These are phyloP conservation scores for Anthrax anthrax DNA, from an alignment of 2,888 invertebrate species.

Conservation along the genomic window DNA sequence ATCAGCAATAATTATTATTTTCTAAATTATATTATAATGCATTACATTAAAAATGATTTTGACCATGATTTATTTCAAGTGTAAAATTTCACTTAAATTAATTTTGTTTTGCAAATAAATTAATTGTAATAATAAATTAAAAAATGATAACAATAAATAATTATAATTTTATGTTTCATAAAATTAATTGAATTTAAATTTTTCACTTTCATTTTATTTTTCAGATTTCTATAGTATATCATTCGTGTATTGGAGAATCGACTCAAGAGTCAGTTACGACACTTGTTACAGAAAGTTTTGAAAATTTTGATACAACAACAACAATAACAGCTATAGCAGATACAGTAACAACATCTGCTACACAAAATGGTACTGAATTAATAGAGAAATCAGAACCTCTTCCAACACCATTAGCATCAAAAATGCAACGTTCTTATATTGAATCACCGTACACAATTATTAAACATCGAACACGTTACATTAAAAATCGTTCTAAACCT, in stretches of 20 bases:
- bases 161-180: too few species aligned
- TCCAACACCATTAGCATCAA: constrained; percentile 19
- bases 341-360: background rate
- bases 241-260: background rate
- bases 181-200: too few species aligned
- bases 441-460: constrained; percentile 24
- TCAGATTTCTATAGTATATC: background rate
- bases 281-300: background rate
- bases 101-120: background rate
- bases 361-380: background rate
- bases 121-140: too few species aligned
- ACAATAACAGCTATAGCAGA: background rate
- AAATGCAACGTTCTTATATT: constrained; percentile 22
- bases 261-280: background rate
- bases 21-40: too few species aligned
- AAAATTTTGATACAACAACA: background rate
- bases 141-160: too few species aligned
- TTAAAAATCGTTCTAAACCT: constrained; percentile 19
- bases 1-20: too few species aligned
- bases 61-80: too few species aligned
- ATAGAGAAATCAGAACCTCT: constrained; percentile 4
- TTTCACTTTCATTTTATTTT: too few species aligned
- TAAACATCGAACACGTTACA: constrained; percentile 15
- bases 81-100: background rate
- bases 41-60: too few species aligned